Percentiles rank a stretch among this genome's conserved stretches.
These are phyloP conservation scores for Sebastes itinus DNA, from an alignment of 2,797 vertebrate genomes.

Conservation along the genomic window DNA sequence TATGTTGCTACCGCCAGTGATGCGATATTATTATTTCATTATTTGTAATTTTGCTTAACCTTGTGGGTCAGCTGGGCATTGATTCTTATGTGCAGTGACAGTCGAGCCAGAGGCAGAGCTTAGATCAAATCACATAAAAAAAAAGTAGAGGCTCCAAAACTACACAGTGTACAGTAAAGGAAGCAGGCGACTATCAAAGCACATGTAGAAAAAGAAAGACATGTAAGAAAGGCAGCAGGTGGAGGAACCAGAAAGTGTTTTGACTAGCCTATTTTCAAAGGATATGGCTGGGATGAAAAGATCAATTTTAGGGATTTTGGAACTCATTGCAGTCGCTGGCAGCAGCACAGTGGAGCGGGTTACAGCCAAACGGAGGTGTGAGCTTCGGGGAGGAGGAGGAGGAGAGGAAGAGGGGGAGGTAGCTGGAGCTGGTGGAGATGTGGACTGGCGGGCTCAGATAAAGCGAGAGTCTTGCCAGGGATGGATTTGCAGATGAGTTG, in stretches of 20 bases:
- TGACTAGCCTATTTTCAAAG: conserved; percentile 51
- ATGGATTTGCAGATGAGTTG: conserved; percentile 73
- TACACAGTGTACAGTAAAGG: not conserved
- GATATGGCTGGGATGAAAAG: conserved; percentile 57
- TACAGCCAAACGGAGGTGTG: conserved; percentile 64
- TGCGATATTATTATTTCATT: conserved; percentile 43
- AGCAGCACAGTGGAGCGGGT: conserved; percentile 50
- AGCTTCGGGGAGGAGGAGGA: conserved; percentile 30
- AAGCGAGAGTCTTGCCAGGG: conserved; percentile 66
- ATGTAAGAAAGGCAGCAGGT: conserved; percentile 35
- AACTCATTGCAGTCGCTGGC: conserved; percentile 57
- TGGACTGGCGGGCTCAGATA: conserved; percentile 71
- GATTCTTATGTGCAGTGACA: conserved; percentile 34
- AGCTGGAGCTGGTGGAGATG: conserved; percentile 57
- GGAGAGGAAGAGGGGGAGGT: not conserved
- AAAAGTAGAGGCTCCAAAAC: not conserved
- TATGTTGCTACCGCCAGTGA: conserved; percentile 30
- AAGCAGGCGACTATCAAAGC: not conserved
- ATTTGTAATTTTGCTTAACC: conserved; percentile 53
- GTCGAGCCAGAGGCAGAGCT: not conserved
- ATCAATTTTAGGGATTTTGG: conserved; percentile 63
- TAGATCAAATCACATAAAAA: not conserved
- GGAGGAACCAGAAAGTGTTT: conserved; percentile 39
- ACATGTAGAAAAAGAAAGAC: not conserved
- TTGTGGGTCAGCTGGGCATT: conserved; percentile 15